Base-by-base conservation (phyloP, 2,113 vertebrate species). In the Silurus asotus region DNA sequence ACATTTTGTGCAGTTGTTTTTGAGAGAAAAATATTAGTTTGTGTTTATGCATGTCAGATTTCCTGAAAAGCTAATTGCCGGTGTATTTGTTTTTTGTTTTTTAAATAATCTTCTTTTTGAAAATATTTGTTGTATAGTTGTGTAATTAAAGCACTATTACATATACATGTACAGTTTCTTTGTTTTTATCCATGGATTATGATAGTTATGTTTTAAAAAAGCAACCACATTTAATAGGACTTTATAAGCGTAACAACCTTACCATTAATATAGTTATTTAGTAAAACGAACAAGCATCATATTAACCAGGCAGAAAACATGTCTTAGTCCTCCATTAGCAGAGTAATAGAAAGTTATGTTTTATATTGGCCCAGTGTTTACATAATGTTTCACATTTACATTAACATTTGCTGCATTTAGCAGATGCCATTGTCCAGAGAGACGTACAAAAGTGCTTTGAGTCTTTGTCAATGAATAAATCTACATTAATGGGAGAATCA, bases 121-220 rank as follows among this genome's bases (percentile, higher is more conserved):
- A n/a, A 13, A 45, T 19, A 58, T 77, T 55, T 67, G 75, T 79
- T 84, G 72, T 48, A 48, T 25, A 62, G n/a, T 76, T 23, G 62
- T 85, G 62, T 69, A 79, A 85, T 69, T 85, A 85, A 75, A 85
- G 49, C 9, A 55, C 9, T 20, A 65, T 62, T 37, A 56, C 37
- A 37, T 28, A 20, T 55, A n/a, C 55, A n/a, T 8, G 2, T 59
- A 48, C 10, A 72, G 13, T 76, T 76, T 76, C 13, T 19, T 80
- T 37, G 37, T 37, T 8, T 11, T 61, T 6, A 61, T 55, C 25
- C 14, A 77, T 77, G 13, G 2, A 8, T 79, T 1, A 58, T 37
- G 37, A 37, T 37, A 37, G 37, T 37, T 37, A 37, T 37, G 37
- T 37, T 37, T 37, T 37, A 37, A 37, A 37, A 37, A 37, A 37